phyloP scores from a whole-genome alignment of 2,888 invertebrate genomes.

The Autographa gamma region DNA sequence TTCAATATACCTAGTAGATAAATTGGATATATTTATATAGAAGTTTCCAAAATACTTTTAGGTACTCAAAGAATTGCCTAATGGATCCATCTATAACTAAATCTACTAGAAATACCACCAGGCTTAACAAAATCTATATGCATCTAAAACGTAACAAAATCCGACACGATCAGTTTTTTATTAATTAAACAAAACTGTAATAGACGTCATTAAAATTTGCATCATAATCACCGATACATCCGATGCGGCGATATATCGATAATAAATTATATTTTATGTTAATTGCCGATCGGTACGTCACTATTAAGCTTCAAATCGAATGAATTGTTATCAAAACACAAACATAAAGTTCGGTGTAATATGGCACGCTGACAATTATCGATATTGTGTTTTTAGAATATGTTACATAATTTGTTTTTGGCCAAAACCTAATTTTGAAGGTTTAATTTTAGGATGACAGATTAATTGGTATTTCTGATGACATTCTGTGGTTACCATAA shows the following conservation, averaged over 20 bases:
- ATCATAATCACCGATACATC: constrained; percentile 52
- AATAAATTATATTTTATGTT: constrained; percentile 57
- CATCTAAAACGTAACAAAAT: constrained; percentile 20
- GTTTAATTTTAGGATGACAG: not conserved
- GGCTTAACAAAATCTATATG: constrained; percentile 3
- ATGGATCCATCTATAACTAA: not conserved
- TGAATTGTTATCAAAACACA: constrained; percentile 48
- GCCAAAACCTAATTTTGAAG: not conserved
- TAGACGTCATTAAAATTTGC: constrained; percentile 50
- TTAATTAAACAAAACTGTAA: constrained; percentile 54
- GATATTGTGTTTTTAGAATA: constrained; percentile 17
- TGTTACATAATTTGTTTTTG: not conserved
- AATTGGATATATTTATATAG: no score
- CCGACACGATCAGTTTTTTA: constrained; percentile 44
- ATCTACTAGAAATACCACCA: not conserved
- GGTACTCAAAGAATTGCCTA: no score
- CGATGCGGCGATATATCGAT: constrained; percentile 42
- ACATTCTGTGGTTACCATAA: not conserved
- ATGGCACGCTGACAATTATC: constrained; percentile 35
- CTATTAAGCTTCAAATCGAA: constrained; percentile 46
- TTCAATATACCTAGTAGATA: not conserved
- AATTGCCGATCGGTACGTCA: constrained; percentile 49
- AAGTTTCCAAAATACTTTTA: no score
- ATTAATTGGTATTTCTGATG: not conserved
- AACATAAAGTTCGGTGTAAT: constrained; percentile 35